Evolutionary conservation across 2,113 vertebrate species (phyloP).

Genomic region (Colossoma macropomum): DNA sequence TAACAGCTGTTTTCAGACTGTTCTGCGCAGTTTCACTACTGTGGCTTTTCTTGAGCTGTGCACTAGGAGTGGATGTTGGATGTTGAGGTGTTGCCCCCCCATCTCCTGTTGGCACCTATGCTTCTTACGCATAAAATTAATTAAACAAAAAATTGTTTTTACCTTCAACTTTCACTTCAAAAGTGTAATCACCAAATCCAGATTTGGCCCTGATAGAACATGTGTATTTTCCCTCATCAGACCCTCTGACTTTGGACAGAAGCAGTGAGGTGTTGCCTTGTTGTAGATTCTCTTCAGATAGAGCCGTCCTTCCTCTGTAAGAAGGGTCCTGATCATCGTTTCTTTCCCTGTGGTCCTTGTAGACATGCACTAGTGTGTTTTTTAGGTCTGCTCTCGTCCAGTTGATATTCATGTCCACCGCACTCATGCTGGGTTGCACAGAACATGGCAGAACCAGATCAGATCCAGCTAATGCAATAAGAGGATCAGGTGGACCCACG

Average conservation of each 20-base stretch:
- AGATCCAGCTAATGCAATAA: slow-evolving; percentile 15
- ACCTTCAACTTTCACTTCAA: not conserved
- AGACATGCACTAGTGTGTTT: slow-evolving; percentile 26
- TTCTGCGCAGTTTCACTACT: too few relatives aligned
- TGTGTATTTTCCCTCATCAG: slow-evolving; percentile 9
- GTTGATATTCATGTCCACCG: not conserved
- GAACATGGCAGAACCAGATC: slow-evolving; percentile 41
- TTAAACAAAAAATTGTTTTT: not conserved
- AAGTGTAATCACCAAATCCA: not conserved
- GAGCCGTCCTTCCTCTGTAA: slow-evolving; percentile 31
- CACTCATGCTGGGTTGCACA: slow-evolving; percentile 25
- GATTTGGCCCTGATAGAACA: not conserved
- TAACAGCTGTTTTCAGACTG: too few relatives aligned
- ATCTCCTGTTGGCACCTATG: too few relatives aligned
- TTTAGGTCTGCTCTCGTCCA: slow-evolving; percentile 22
- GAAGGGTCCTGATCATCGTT: slow-evolving; percentile 19
- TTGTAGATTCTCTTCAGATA: slow-evolving; percentile 13
- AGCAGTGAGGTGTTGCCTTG: slow-evolving; percentile 7
- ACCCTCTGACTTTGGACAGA: not conserved
- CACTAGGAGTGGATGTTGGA: too few relatives aligned
- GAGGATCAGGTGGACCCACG: not conserved
- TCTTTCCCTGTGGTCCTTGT: not conserved
- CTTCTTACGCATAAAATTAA: too few relatives aligned
- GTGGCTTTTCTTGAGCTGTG: too few relatives aligned
- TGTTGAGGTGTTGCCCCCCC: too few relatives aligned